Conservation (phyloP, 2,888 invertebrate species). For the Aphodius granarius region DNA sequence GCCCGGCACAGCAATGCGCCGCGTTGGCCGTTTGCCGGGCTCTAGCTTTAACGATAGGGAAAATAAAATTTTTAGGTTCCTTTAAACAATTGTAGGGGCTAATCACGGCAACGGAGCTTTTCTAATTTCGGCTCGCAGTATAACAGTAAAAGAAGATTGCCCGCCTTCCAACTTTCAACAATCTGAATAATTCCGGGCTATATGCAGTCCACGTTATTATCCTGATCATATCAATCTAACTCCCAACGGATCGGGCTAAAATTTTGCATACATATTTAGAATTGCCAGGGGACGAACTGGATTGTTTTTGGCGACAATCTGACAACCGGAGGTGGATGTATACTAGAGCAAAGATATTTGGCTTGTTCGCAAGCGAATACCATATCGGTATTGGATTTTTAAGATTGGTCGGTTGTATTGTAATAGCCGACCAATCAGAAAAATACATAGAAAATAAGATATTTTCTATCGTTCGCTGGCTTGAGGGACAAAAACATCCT, state of each 20-base stretch:
- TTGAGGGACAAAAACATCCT: too few relatives aligned
- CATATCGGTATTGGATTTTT: too few relatives aligned
- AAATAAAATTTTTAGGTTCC: background rate
- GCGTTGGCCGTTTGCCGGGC: background rate
- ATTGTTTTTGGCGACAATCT: too few relatives aligned
- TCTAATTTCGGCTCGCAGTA: background rate
- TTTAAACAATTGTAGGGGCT: background rate
- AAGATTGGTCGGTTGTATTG: too few relatives aligned
- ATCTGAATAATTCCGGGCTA: background rate
- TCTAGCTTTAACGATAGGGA: background rate
- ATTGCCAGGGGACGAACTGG: too few relatives aligned
- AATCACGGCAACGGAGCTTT: background rate
- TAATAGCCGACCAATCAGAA: too few relatives aligned
- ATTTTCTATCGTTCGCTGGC: too few relatives aligned
- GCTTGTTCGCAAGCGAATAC: too few relatives aligned
- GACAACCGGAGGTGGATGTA: too few relatives aligned
- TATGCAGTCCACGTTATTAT: background rate
- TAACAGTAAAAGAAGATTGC: background rate
- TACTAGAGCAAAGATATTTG: too few relatives aligned
- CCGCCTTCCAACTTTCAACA: background rate
- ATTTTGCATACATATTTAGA: too few relatives aligned
- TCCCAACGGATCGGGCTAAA: background rate
- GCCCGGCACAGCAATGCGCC: background rate
- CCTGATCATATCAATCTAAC: background rate
- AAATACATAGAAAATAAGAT: too few relatives aligned